A percentile compares a stretch with the other conserved stretches of the same genome.
Evolutionary conservation across 2,113 vertebrate genomes (phyloP).

Genomic region (Loxodonta africana): DNA sequence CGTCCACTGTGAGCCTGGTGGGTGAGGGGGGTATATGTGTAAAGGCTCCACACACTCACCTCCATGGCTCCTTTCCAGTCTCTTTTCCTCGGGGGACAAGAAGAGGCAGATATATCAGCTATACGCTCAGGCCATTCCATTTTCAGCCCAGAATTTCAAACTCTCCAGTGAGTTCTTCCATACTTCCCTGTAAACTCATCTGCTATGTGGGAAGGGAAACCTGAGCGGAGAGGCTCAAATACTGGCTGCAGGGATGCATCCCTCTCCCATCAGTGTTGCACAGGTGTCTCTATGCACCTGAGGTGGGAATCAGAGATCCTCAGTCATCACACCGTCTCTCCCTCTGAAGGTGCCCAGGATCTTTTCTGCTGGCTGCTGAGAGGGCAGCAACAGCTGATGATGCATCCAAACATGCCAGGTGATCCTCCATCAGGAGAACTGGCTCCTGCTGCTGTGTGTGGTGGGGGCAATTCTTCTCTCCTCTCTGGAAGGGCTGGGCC

Average conservation of each 20-base stretch:
- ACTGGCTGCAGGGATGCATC: not conserved
- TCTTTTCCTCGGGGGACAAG: not conserved
- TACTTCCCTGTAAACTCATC: not conserved
- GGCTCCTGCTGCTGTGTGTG: rapidly evolving
- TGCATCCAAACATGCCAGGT: not conserved
- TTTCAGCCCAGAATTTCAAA: not conserved
- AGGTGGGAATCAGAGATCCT: not conserved
- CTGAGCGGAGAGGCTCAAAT: not conserved
- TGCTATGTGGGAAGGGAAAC: not conserved
- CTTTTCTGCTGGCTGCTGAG: not conserved
- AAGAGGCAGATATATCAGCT: too few species aligned
- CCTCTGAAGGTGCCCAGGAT: not conserved
- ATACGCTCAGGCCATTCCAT: not conserved
- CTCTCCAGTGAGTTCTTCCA: not conserved
- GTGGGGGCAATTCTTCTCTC: not conserved
- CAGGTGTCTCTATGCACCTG: rapidly evolving
- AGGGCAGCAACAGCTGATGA: rapidly evolving
- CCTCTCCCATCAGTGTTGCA: not conserved
- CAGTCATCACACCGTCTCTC: not conserved
- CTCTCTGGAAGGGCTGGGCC: not conserved
- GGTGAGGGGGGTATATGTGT: not conserved
- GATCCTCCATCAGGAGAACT: not conserved
- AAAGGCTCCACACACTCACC: not conserved
- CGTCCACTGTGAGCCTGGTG: not conserved
- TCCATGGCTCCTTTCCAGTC: not conserved